Percentiles rank a stretch among this genome's conserved stretches.
phyloP scores from a whole-genome alignment of 2,113 vertebrate species.

The Anser brachyrhynchus region DNA sequence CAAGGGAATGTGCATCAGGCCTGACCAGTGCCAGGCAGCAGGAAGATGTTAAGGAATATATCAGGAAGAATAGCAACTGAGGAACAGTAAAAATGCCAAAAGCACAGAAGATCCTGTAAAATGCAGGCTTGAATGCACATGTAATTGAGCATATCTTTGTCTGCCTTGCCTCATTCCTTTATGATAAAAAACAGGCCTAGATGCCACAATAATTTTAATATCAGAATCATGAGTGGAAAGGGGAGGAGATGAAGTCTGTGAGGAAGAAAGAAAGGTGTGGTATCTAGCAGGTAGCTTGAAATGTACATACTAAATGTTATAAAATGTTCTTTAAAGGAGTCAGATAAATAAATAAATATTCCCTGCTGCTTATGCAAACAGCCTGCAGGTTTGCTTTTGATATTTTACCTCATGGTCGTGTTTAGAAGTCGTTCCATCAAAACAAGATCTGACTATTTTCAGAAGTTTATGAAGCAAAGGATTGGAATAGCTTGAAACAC shows the following conservation, averaged over 20 bases:
- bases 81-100: background rate
- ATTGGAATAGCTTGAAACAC: background rate
- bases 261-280: background rate
- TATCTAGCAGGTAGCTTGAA: background rate
- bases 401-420: background rate
- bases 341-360: background rate
- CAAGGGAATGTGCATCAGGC: background rate
- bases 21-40: background rate
- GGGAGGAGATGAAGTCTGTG: background rate
- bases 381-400: background rate
- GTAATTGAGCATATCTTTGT: slow-evolving; percentile 7
- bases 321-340: background rate
- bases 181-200: slow-evolving; percentile 2
- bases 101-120: slow-evolving; percentile 27
- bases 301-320: background rate
- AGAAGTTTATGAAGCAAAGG: slow-evolving; percentile 27
- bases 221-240: background rate
- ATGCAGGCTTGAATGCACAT: slow-evolving; percentile 13
- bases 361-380: background rate
- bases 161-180: slow-evolving; percentile 3
- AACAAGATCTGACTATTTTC: slow-evolving; percentile 1
- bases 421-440: background rate
- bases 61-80: background rate
- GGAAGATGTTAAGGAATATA: background rate
- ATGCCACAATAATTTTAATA: slow-evolving; percentile 57